Evolutionary conservation across 2,797 vertebrate genomes (phyloP).

Genomic region (Scarus forsteni): DNA sequence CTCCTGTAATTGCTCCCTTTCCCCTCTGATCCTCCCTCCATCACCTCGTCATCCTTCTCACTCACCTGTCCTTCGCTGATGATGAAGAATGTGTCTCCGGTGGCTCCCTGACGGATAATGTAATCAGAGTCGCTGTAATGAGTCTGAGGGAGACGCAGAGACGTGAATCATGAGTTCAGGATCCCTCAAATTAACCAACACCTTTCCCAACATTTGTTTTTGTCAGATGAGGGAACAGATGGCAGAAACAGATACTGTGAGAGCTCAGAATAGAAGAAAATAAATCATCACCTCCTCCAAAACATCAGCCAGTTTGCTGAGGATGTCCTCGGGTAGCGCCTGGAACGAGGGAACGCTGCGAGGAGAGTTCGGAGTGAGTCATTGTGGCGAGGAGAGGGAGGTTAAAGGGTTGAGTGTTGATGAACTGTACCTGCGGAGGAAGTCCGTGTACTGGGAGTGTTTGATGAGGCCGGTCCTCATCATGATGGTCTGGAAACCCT

Average conservation of each 20-base stretch:
- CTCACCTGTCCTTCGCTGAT: constrained; percentile 85
- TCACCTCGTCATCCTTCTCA: neutral
- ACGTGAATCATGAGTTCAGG: constrained; percentile 1
- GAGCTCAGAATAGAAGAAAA: neutral
- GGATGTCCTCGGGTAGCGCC: constrained; percentile 75
- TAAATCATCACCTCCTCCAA: constrained; percentile 77
- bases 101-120: constrained; percentile 84
- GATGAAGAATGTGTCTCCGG: constrained; percentile 86
- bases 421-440: constrained; percentile 75
- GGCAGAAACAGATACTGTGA: constrained; percentile 10
- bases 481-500: constrained; percentile 84
- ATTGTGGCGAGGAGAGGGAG: neutral
- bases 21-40: neutral
- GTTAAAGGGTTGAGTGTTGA: neutral
- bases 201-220: neutral
- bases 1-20: neutral
- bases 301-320: constrained; percentile 82
- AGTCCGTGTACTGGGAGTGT: constrained; percentile 80
- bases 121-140: constrained; percentile 81
- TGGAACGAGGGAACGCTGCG: constrained; percentile 80
- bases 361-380: constrained; percentile 11
- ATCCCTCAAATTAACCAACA: neutral
- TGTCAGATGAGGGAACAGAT: constrained; percentile 19
- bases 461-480: constrained; percentile 83
- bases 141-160: constrained; percentile 61